Evolutionary conservation across 1,140 invertebrate genomes (phyloP).

Genomic region (Pseudomyrmex gracilis): DNA sequence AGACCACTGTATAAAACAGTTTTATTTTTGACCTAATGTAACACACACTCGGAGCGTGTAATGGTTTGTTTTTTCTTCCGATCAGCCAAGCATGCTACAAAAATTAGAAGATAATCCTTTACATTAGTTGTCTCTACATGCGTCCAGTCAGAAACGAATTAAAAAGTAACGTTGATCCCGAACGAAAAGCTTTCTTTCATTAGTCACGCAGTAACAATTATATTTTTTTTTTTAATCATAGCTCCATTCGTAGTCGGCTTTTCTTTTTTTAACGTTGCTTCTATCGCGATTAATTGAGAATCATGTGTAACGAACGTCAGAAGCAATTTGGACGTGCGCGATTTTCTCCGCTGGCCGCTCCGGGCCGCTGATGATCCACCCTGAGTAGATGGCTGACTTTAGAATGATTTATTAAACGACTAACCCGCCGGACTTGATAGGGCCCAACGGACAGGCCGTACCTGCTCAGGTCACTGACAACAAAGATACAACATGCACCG

Average conservation of each 20-base stretch:
- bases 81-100: constrained; percentile 37
- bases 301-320: constrained; percentile 53
- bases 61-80: not conserved
- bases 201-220: constrained; percentile 39
- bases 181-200: constrained; percentile 27
- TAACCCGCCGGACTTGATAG: constrained; percentile 87
- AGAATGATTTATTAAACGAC: constrained; percentile 82
- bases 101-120: constrained; percentile 43
- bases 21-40: too few relatives aligned
- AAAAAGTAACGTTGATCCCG: constrained; percentile 26
- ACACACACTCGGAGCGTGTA: too few relatives aligned
- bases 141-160: constrained; percentile 19
- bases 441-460: constrained; percentile 94
- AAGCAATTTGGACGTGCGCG: constrained; percentile 36
- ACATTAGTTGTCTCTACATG: constrained; percentile 29
- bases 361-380: constrained; percentile 67
- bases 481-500: constrained; percentile 92
- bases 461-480: constrained; percentile 93
- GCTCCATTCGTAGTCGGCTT: constrained; percentile 43
- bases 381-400: constrained; percentile 76
- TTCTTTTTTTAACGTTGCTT: constrained; percentile 61
- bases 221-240: too few relatives aligned
- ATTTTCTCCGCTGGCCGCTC: constrained; percentile 43
- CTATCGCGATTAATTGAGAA: constrained; percentile 23
- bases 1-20: too few relatives aligned